phyloP scores from a whole-genome alignment of 1,140 invertebrate species.

The Chrysopa pallens region DNA sequence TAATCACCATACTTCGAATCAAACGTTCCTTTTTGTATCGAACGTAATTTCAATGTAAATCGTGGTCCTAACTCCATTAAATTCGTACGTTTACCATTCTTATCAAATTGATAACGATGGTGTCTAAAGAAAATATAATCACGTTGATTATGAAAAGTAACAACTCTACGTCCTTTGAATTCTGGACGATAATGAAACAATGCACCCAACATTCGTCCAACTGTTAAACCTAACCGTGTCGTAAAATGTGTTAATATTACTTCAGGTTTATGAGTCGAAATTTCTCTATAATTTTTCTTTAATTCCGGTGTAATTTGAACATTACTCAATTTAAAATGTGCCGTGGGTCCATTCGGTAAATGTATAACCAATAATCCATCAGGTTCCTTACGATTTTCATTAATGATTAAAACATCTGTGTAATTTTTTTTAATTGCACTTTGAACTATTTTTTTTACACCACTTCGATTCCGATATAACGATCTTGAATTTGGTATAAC shows the following conservation, averaged over 20 bases:
- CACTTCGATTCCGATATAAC: slow-evolving; percentile 61
- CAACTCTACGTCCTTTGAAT: slow-evolving; percentile 78
- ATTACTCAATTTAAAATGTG: slow-evolving; percentile 66
- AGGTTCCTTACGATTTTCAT: slow-evolving; percentile 82
- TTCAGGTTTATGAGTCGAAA: slow-evolving; percentile 77
- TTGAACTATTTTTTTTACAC: slow-evolving; percentile 82
- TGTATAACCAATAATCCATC: slow-evolving; percentile 86
- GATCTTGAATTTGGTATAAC: slow-evolving; percentile 83
- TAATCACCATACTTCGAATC: slow-evolving; percentile 93
- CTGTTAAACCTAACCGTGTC: slow-evolving; percentile 75
- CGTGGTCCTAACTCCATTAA: slow-evolving; percentile 89
- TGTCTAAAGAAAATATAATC: slow-evolving; percentile 99
- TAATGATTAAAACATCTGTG: slow-evolving; percentile 84
- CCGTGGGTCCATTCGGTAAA: slow-evolving; percentile 89
- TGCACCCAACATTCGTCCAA: slow-evolving; percentile 87
- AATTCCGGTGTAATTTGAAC: slow-evolving; percentile 69
- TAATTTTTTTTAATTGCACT: slow-evolving; percentile 57
- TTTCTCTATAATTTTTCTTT: slow-evolving; percentile 54
- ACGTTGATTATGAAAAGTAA: slow-evolving; percentile 97
- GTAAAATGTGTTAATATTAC: slow-evolving; percentile 94
- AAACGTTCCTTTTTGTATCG: slow-evolving; percentile 91
- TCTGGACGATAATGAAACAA: slow-evolving; percentile 93
- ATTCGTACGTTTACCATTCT: slow-evolving; percentile 58
- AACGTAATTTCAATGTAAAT: slow-evolving; percentile 84
- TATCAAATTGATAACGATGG: slow-evolving; percentile 84